Evolutionary conservation across 2,113 vertebrate genomes (phyloP).

Genomic region (Rhinopomastus cyanomelas): DNA sequence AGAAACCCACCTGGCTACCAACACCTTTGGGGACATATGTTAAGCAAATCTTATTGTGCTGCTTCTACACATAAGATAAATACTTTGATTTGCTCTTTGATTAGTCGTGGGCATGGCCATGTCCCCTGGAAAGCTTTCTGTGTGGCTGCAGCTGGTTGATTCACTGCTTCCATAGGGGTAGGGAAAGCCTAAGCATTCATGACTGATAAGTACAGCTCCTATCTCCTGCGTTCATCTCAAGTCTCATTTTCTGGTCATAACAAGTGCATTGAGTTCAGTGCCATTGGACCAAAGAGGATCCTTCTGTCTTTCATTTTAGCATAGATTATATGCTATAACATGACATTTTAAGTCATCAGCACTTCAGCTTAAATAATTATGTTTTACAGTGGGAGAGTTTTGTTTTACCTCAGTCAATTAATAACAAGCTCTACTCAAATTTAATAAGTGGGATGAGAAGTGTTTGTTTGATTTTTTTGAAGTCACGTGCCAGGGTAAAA

Average conservation of each 20-base stretch:
- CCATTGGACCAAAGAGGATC: neutral
- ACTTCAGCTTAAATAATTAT: slow-evolving; percentile 64
- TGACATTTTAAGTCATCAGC: slow-evolving; percentile 55
- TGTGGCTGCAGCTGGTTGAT: neutral
- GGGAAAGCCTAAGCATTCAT: neutral
- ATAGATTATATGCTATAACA: slow-evolving; percentile 44
- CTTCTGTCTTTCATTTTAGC: slow-evolving; percentile 43
- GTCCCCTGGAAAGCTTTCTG: neutral
- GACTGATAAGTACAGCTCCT: neutral
- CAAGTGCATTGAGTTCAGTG: neutral
- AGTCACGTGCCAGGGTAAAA: slow-evolving; percentile 51
- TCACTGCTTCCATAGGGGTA: neutral
- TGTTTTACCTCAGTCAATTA: slow-evolving; percentile 65
- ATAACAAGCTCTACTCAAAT: slow-evolving; percentile 48
- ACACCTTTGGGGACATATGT: neutral
- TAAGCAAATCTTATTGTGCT: neutral
- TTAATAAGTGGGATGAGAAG: slow-evolving; percentile 70
- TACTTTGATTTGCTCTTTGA: neutral
- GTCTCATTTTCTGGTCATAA: neutral
- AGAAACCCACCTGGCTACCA: neutral
- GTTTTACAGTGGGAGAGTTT: slow-evolving; percentile 39
- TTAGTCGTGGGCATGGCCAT: neutral
- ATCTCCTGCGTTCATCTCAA: neutral
- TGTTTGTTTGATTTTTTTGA: slow-evolving; percentile 57
- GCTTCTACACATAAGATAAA: neutral